Evolutionary conservation across 2,888 invertebrate genomes (phyloP), one percentile per base, ranked within the genome.

Genomic region (Apamea crenata): DNA sequence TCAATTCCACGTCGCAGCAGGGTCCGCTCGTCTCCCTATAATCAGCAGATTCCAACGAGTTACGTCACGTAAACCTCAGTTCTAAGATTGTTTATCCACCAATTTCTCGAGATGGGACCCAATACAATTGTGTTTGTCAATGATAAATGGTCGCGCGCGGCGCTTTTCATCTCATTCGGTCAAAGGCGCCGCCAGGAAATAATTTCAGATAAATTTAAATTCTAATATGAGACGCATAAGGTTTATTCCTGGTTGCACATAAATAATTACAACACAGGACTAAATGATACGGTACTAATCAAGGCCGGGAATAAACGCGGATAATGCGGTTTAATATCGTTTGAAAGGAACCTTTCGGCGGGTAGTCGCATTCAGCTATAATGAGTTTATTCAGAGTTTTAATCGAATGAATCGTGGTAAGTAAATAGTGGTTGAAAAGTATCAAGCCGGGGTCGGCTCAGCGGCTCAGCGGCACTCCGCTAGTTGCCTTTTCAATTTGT

Each of bases 251-350:
- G 82, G 36, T 81, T 90, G 90, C 56, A 56, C n/a, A 75, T 88
- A 91, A 93, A 95, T 96, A 96, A 96, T 96, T 96, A 97, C 95
- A 95, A 93, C 90, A 93, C 95, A 95, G 95, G 97, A 95, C 96
- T 96, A 96, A 97, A 96, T 96, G 96, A 96, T 96, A 96, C 95
- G 96, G 96, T 96, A 95, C 96, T 96, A 97, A 97, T 97, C 97
- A 97, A 96, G 93, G 93, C 93, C 91, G 93, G 95, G 95, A 95
- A 96, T 96, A 96, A 96, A 96, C 93, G 96, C 94, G 94, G 95
- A 95, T 97, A 96, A 96, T 96, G 96, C 92, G 95, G 95, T 96
- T 95, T 96, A 95, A 96, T 96, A 96, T 96, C 94, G 93, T 95
- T 95, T 96, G 95, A 96, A 96, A 96, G 94, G 95, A 95, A 88